These are phyloP conservation scores for Zaprionus camerounensis DNA, from an alignment of 1,140 invertebrate species.

Conservation along the genomic window DNA sequence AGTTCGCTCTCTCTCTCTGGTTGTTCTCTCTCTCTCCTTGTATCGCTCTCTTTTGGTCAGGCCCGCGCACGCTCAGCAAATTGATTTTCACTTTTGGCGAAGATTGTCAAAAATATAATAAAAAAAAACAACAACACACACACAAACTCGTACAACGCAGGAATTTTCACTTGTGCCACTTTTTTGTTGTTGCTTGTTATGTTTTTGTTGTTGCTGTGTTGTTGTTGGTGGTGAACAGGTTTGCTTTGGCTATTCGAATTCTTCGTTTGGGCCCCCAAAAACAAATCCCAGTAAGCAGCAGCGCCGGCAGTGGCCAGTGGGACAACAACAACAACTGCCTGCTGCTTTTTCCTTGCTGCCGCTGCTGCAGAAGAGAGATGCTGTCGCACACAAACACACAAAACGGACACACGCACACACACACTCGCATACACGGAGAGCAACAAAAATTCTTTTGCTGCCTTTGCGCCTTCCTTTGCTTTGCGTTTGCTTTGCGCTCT, in stretches of 20 bases:
- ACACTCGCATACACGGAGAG: slow-evolving; percentile 37
- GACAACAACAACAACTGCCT: slow-evolving; percentile 57
- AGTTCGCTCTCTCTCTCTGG: slow-evolving; percentile 6
- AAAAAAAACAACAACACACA: slow-evolving; percentile 56
- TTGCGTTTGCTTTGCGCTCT: slow-evolving; percentile 47
- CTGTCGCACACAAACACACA: slow-evolving; percentile 37
- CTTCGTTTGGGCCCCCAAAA: slow-evolving; percentile 43
- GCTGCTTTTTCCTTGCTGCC: slow-evolving; percentile 63
- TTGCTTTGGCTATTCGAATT: slow-evolving; percentile 54
- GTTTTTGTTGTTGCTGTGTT: background rate
- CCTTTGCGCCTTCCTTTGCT: slow-evolving; percentile 60
- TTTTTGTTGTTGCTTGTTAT: slow-evolving; percentile 54
- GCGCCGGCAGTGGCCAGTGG: slow-evolving; percentile 28
- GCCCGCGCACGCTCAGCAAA: slow-evolving; percentile 71
- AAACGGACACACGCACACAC: slow-evolving; percentile 41
- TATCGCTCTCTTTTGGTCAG: slow-evolving; percentile 24
- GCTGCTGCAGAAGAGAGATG: slow-evolving; percentile 27
- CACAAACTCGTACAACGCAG: slow-evolving; percentile 54
- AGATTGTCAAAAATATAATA: slow-evolving; percentile 55
- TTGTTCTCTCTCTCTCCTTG: slow-evolving; percentile 23
- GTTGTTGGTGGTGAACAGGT: slow-evolving; percentile 53
- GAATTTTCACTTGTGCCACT: slow-evolving; percentile 82
- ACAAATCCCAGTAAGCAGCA: slow-evolving; percentile 36
- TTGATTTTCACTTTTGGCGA: slow-evolving; percentile 79
- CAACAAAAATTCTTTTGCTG: slow-evolving; percentile 79